Evolutionary conservation across 1,140 invertebrate species (phyloP), one percentile per base, ranked within the genome.

Genomic region (Drosophila erecta): DNA sequence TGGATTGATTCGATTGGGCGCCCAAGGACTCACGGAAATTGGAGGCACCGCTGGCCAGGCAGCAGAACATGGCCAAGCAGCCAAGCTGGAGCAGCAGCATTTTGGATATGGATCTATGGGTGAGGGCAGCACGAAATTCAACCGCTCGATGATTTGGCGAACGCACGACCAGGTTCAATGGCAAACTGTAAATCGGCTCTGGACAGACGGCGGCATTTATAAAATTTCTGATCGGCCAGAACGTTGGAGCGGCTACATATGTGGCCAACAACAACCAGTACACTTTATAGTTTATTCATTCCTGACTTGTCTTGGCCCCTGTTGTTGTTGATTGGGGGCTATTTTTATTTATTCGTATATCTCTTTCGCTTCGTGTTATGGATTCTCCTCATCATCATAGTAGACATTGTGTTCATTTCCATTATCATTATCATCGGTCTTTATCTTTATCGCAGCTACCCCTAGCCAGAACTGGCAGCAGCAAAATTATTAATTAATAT

Each of bases 101-200:
- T 22, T 14, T 66, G 24, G 51, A 24, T 38, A 30, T 10, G 12
- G n/a, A 12, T 49, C n/a, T 4, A 40, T 38, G 7, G 2, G 22
- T 22, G 41, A 12, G 38, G 27, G 47, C 17, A 35, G 33, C 40
- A n/a, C 44, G 27, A 72, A 73, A 35, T 47, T 64, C 51, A 59
- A 57, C 50, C 62, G 46, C 47, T 50, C 57, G 44, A 54, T 56
- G 24, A 65, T 73, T 89, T 84, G 67, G 84, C 84, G 80, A 91
- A 81, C 81, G 83, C 85, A 79, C 81, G 84, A 79, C 83, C 90
- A 89, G 81, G 90, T 91, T 91, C 90, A 91, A 91, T 91, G 90
- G 74, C 90, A 91, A 91, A 91, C 90, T 91, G 90, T 89, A 89
- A 90, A 90, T 89, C 76, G 81, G 70, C 81, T 91, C 75, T 62